Conservation (phyloP, 2,113 vertebrate genomes). For the Otocyon megalotis region DNA sequence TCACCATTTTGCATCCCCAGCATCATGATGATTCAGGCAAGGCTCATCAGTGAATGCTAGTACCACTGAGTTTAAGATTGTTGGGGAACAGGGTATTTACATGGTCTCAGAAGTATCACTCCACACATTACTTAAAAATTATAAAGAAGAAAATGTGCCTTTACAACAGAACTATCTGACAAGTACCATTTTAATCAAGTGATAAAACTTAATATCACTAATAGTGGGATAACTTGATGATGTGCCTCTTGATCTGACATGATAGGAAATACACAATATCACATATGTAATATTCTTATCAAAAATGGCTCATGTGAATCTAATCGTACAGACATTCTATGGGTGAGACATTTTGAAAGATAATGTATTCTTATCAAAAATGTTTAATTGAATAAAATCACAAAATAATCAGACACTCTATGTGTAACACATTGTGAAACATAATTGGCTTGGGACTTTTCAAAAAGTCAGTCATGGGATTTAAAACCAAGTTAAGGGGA, state of each 20-base stretch:
- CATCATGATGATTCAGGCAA: constrained; percentile 24
- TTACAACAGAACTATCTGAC: constrained; percentile 8
- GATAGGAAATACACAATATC: neutral
- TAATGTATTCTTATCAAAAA: constrained; percentile 16
- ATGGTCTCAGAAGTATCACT: constrained; percentile 19
- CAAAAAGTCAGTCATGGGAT: constrained; percentile 19
- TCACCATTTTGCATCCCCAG: neutral
- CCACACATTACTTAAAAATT: constrained; percentile 28
- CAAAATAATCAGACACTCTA: constrained; percentile 13
- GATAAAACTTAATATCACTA: constrained; percentile 19
- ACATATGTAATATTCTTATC: constrained; percentile 28
- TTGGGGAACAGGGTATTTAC: neutral
- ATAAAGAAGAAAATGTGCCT: constrained; percentile 20
- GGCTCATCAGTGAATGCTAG: neutral
- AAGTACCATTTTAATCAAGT: constrained; percentile 20
- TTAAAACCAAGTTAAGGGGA: neutral
- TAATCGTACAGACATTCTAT: neutral
- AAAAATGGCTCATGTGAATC: constrained; percentile 36
- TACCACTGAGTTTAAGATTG: constrained; percentile 30
- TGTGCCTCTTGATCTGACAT: constrained; percentile 27
- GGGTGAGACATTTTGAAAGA: neutral
- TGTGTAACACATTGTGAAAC: constrained; percentile 27
- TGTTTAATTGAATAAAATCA: constrained; percentile 27
- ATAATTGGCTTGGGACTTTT: constrained; percentile 32
- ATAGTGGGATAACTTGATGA: neutral